These are phyloP conservation scores for Gymnoscopelus braueri DNA, from an alignment of 2,797 vertebrate genomes.

Conservation along the genomic window DNA sequence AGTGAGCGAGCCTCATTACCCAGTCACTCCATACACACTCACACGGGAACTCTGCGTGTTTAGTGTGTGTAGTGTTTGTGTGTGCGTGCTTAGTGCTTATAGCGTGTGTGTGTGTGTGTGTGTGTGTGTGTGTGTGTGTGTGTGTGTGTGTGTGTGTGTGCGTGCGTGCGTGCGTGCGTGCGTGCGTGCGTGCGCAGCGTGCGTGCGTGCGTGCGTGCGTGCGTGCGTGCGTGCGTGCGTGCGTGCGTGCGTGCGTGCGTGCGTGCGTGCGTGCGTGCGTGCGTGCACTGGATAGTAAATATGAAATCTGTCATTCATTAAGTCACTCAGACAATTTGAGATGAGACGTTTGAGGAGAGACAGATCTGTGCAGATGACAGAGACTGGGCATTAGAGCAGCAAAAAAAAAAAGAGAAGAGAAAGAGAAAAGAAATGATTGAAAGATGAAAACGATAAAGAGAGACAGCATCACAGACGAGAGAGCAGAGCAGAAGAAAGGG, in stretches of 20 bases:
- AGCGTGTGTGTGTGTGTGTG: neutral
- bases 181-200: neutral
- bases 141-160: neutral
- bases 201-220: conserved; percentile 3
- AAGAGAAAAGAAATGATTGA: neutral
- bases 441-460: conserved; percentile 55
- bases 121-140: neutral
- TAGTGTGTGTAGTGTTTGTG: neutral
- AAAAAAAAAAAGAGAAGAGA: conserved; percentile 29
- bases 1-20: conserved; percentile 77
- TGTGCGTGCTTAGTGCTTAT: neutral
- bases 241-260: neutral
- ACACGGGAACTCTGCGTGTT: conserved; percentile 27
- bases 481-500: conserved; percentile 28
- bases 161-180: neutral
- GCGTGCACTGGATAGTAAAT: conserved; percentile 50
- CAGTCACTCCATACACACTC: conserved; percentile 71
- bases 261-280: conserved; percentile 6
- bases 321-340: conserved; percentile 45
- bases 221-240: neutral
- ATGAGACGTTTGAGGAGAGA: conserved; percentile 44
- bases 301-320: conserved; percentile 63
- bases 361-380: conserved; percentile 18
- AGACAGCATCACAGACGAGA: conserved; percentile 30
- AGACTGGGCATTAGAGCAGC: conserved; percentile 18